These are phyloP conservation scores for Syngnathus rostellatus DNA, from an alignment of 2,797 vertebrate genomes.

Conservation along the genomic window DNA sequence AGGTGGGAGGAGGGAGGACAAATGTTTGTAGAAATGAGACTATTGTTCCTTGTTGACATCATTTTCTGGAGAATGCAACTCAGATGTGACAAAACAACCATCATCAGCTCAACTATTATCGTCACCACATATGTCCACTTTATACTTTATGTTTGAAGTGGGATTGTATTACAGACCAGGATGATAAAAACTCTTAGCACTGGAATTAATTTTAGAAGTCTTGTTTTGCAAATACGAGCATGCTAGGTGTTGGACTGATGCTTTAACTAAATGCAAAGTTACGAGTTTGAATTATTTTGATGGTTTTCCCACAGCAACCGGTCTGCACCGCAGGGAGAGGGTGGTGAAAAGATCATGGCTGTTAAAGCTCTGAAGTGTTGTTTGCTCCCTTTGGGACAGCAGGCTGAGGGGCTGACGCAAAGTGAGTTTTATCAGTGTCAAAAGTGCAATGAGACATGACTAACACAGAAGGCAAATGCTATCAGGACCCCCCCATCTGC, in stretches of 20 bases:
- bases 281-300: background rate
- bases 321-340: constrained; percentile 46
- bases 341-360: constrained; percentile 45
- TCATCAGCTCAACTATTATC: too few relatives aligned
- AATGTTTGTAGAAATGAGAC: too few relatives aligned
- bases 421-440: constrained; percentile 54
- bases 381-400: constrained; percentile 57
- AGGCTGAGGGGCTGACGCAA: constrained; percentile 54
- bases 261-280: background rate
- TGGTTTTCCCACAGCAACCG: background rate
- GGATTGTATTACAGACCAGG: too few relatives aligned
- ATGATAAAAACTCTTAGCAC: too few relatives aligned
- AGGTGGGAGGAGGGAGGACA: too few relatives aligned
- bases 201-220: too few relatives aligned
- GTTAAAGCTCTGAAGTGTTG: constrained; percentile 56
- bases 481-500: constrained; percentile 48
- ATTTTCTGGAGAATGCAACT: too few relatives aligned
- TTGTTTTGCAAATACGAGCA: too few relatives aligned
- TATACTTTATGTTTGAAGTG: too few relatives aligned
- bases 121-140: too few relatives aligned
- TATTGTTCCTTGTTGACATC: too few relatives aligned
- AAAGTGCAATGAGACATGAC: constrained; percentile 62
- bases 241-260: background rate
- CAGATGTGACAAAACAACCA: too few relatives aligned
- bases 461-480: constrained; percentile 57